phyloP scores from a whole-genome alignment of 1,140 invertebrate genomes.

The Sminthurinus signatus region DNA sequence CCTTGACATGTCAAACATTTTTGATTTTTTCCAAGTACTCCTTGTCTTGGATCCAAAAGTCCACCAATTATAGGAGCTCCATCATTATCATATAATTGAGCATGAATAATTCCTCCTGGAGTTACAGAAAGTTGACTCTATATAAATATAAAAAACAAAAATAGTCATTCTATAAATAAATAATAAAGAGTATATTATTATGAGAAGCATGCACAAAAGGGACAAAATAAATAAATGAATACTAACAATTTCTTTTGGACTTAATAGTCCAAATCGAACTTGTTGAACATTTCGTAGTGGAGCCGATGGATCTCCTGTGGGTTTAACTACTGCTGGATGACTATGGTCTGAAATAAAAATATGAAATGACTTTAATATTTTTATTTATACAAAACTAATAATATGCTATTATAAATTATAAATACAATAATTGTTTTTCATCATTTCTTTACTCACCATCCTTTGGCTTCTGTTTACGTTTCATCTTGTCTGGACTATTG shows the following conservation, averaged over 20 bases:
- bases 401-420: background rate
- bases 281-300: background rate
- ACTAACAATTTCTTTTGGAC: slow-evolving; percentile 1
- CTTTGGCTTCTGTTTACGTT: too few species aligned
- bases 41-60: slow-evolving; percentile 98
- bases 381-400: background rate
- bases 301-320: background rate
- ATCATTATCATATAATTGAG: slow-evolving; percentile 92
- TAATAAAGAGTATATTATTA: too few species aligned
- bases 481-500: too few species aligned
- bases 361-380: background rate
- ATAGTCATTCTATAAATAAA: too few species aligned
- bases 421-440: background rate
- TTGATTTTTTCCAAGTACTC: slow-evolving; percentile 88
- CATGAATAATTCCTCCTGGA: slow-evolving; percentile 90
- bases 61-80: slow-evolving; percentile 95
- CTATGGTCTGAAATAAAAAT: background rate
- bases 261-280: background rate
- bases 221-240: background rate
- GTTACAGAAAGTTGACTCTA: slow-evolving; percentile 96
- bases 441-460: too few species aligned
- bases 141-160: too few species aligned
- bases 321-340: background rate
- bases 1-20: slow-evolving; percentile 97
- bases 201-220: too few species aligned